phyloP scores from a whole-genome alignment of 2,888 invertebrate genomes.

The Ganaspis brasiliensis region DNA sequence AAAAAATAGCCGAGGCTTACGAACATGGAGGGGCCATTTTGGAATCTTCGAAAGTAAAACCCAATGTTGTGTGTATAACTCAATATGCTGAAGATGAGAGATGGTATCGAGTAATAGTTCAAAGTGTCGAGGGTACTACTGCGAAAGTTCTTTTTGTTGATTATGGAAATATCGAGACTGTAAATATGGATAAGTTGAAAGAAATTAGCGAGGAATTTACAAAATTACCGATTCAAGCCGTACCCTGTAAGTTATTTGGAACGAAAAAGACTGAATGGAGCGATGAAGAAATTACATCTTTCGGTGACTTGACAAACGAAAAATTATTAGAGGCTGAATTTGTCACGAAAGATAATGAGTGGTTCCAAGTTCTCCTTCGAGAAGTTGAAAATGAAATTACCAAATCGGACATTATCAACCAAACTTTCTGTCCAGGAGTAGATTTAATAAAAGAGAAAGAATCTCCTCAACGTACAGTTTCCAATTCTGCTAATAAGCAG shows the following conservation, averaged over 20 bases:
- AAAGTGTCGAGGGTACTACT: conserved; percentile 81
- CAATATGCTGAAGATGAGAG: conserved; percentile 82
- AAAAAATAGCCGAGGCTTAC: conserved; percentile 68
- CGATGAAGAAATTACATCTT: conserved; percentile 61
- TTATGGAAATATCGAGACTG: conserved; percentile 87
- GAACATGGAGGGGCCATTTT: conserved; percentile 67
- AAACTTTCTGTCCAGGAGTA: conserved; percentile 64
- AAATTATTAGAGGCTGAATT: conserved; percentile 74
- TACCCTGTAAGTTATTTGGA: conserved; percentile 77
- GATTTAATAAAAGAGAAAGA: conserved; percentile 69
- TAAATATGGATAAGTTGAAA: conserved; percentile 82
- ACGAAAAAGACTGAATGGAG: conserved; percentile 64
- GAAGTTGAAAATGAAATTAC: conserved; percentile 55
- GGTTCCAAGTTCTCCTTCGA: conserved; percentile 70
- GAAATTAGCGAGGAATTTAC: conserved; percentile 70
- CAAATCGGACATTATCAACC: conserved; percentile 67
- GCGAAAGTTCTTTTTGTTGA: conserved; percentile 85
- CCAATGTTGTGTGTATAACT: conserved; percentile 72
- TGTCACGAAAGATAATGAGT: conserved; percentile 64
- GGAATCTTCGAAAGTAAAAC: conserved; percentile 59
- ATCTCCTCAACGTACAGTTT: conserved; percentile 31
- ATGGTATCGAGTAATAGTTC: conserved; percentile 86
- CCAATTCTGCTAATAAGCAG: background rate
- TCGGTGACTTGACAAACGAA: conserved; percentile 62
- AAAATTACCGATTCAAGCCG: conserved; percentile 75